Percentiles rank a stretch among this genome's conserved stretches.
phyloP scores from a whole-genome alignment of 1,140 invertebrate genomes.

The Procambarus virginalis region DNA sequence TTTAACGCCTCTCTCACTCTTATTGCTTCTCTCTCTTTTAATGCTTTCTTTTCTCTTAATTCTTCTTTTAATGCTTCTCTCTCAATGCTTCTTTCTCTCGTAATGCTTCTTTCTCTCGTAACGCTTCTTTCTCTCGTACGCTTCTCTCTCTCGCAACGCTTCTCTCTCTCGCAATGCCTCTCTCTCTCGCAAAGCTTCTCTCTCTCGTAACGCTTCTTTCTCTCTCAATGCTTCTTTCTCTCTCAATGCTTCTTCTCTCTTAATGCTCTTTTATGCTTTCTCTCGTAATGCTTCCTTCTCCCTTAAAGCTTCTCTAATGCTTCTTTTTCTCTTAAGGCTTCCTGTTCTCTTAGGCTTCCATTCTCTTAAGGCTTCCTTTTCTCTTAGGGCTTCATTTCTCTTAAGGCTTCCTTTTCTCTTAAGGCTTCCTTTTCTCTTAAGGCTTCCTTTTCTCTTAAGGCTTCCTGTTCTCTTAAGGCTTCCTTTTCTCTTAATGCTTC shows the following conservation, averaged over 20 bases:
- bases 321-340: conserved; percentile 10
- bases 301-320: conserved; percentile 20
- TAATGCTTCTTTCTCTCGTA: conserved; percentile 11
- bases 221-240: conserved; percentile 5
- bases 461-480: too few relatives aligned
- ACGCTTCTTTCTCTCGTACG: background rate
- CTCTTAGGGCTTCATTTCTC: too few relatives aligned
- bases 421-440: conserved; percentile 32
- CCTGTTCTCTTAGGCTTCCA: too few relatives aligned
- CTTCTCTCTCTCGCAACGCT: too few relatives aligned
- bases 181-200: background rate
- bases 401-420: conserved; percentile 18
- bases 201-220: background rate
- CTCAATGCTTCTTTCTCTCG: background rate
- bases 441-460: conserved; percentile 5
- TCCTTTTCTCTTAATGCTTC: conserved; percentile 21
- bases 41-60: conserved; percentile 21
- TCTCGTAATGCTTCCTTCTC: conserved; percentile 39
- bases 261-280: too few relatives aligned
- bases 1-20: too few relatives aligned
- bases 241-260: conserved; percentile 1
- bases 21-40: conserved; percentile 6
- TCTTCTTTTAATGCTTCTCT: background rate
- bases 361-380: conserved; percentile 20
- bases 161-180: conserved; percentile 3